Conservation (phyloP, 2,888 invertebrate species). For the Leptinotarsa haldemani region DNA sequence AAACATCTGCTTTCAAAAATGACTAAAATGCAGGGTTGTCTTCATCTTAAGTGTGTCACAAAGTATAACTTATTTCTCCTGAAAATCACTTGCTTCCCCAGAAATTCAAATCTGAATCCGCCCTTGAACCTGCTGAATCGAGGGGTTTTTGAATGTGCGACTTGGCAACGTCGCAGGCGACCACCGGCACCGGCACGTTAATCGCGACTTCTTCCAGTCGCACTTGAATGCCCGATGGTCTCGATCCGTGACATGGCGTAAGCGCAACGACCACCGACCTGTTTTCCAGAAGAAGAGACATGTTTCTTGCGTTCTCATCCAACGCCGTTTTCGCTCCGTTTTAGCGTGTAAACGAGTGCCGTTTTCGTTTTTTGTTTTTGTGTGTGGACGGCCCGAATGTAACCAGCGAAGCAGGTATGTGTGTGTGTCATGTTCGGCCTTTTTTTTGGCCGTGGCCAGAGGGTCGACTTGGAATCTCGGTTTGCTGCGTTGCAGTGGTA, state of each 20-base stretch:
- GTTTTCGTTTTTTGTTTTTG: constrained; percentile 27
- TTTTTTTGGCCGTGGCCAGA: constrained; percentile 21
- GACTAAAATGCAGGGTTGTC: too few relatives aligned
- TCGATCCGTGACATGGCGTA: constrained; percentile 28
- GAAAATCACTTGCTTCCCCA: background rate
- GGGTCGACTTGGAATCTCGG: background rate
- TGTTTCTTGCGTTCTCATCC: constrained; percentile 29
- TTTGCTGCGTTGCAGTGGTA: constrained; percentile 5
- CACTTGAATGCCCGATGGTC: constrained; percentile 31
- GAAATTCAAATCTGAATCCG: constrained; percentile 6
- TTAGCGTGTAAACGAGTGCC: constrained; percentile 27
- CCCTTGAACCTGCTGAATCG: too few relatives aligned
- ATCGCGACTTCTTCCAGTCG: constrained; percentile 35
- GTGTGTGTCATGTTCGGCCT: background rate
- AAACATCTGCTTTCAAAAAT: too few relatives aligned
- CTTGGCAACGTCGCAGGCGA: constrained; percentile 31
- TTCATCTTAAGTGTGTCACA: too few relatives aligned
- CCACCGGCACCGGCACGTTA: constrained; percentile 39
- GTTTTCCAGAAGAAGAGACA: constrained; percentile 25
- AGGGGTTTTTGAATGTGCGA: too few relatives aligned
- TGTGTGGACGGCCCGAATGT: constrained; percentile 32
- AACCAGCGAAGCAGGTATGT: constrained; percentile 35
- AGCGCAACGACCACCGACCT: background rate
- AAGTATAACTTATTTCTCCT: too few relatives aligned
- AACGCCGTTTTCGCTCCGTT: constrained; percentile 15